Conservation (phyloP, 37 sponge, comb jelly and placozoan genomes). For the Oscarella lobularis region DNA sequence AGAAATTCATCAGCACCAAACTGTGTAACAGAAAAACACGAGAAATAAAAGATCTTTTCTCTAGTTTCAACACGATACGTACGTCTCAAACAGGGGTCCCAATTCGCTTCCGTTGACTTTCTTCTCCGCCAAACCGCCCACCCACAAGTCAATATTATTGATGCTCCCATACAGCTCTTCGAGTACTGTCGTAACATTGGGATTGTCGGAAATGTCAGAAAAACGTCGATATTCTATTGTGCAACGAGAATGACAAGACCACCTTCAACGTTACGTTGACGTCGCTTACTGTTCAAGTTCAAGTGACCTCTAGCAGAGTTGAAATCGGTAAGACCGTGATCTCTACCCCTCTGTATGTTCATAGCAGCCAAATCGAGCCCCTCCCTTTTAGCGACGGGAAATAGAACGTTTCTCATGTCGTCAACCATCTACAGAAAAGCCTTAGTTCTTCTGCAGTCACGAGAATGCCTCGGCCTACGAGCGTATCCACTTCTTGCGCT, state of each 20-base stretch:
- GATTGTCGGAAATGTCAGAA: neutral
- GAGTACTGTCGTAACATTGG: constrained; percentile 10
- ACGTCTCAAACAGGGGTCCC: constrained; percentile 68
- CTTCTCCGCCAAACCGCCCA: constrained; percentile 71
- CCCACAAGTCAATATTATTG: constrained; percentile 72
- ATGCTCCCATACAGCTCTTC: constrained; percentile 36
- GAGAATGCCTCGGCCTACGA: neutral
- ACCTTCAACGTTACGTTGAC: neutral
- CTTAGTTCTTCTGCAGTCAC: neutral
- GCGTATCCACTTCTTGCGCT: constrained; percentile 9
- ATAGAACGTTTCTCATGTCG: constrained; percentile 3
- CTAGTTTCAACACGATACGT: neutral
- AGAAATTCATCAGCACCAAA: constrained; percentile 40
- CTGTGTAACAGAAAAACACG: constrained; percentile 7
- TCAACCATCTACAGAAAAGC: neutral
- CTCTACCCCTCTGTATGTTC: constrained; percentile 83
- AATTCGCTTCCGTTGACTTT: constrained; percentile 24
- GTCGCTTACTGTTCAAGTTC: neutral
- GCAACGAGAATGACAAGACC: neutral
- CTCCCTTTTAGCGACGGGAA: constrained; percentile 5
- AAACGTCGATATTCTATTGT: neutral
- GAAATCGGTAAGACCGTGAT: constrained; percentile 78
- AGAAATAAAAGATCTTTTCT: neutral
- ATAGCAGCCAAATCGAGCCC: constrained; percentile 65
- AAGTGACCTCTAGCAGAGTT: constrained; percentile 5